phyloP scores from a whole-genome alignment of 1,140 invertebrate genomes.

The Lordiphosa collinella region DNA sequence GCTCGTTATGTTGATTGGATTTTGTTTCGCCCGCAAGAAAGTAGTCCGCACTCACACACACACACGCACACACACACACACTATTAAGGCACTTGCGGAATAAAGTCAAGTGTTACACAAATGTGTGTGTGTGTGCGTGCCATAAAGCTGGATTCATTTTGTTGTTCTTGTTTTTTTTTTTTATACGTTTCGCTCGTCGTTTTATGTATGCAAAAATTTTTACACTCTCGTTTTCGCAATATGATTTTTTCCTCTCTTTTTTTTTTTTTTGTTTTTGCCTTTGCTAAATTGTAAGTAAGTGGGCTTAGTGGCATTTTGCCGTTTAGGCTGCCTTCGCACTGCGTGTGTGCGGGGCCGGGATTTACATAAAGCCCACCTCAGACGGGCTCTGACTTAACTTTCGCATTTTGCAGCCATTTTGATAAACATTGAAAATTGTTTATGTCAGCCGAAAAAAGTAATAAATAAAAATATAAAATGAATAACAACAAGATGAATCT shows the following conservation, averaged over 20 bases:
- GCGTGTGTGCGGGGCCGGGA: constrained; percentile 46
- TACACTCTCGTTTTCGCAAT: constrained; percentile 74
- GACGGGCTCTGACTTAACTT: constrained; percentile 47
- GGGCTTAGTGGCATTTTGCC: constrained; percentile 75
- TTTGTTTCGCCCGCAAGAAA: constrained; percentile 73
- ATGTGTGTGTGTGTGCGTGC: constrained; percentile 42
- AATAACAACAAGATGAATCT: constrained; percentile 16
- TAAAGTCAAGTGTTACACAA: constrained; percentile 70
- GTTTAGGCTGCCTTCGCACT: constrained; percentile 42
- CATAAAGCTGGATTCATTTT: constrained; percentile 76
- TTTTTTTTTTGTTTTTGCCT: constrained; percentile 40
- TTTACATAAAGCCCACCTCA: constrained; percentile 67
- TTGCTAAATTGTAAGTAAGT: constrained; percentile 76
- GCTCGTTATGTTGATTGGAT: constrained; percentile 78
- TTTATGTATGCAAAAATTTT: constrained; percentile 72
- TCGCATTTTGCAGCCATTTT: constrained; percentile 54
- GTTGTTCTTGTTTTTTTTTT: constrained; percentile 42
- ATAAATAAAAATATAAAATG: constrained; percentile 2
- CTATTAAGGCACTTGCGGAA: constrained; percentile 70
- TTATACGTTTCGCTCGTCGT: constrained; percentile 39
- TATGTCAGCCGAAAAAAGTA: constrained; percentile 8
- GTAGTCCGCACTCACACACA: constrained; percentile 52
- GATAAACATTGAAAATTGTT: constrained; percentile 51
- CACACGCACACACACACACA: constrained; percentile 44
- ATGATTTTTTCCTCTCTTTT: constrained; percentile 41